These are phyloP conservation scores for Pardalotus punctatus DNA, from an alignment of 2,113 vertebrate genomes.

Conservation along the genomic window DNA sequence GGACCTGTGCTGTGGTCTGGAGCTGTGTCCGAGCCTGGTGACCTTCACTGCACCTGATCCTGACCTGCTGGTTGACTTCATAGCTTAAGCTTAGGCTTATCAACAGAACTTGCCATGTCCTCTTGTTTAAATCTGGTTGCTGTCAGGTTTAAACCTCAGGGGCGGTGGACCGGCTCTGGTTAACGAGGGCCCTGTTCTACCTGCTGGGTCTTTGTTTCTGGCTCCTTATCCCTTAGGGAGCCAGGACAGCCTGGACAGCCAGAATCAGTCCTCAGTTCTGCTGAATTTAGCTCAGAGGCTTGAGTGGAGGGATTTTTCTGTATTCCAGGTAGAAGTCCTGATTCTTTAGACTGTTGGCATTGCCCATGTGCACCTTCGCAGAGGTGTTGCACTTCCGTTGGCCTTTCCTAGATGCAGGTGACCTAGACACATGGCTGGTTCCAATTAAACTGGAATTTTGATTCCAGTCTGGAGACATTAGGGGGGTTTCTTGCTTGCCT, in stretches of 20 bases:
- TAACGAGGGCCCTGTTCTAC: neutral
- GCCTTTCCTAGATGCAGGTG: neutral
- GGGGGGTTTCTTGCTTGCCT: neutral
- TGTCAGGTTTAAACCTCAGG: neutral
- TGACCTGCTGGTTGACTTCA: neutral
- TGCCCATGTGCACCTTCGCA: neutral
- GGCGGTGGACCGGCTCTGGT: neutral
- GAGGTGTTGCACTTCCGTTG: neutral
- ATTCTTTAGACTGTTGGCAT: neutral
- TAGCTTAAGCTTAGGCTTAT: neutral
- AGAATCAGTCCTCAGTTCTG: neutral
- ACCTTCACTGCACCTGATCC: neutral
- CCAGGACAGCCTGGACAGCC: neutral
- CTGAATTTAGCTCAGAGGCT: neutral
- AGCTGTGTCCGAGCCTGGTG: neutral
- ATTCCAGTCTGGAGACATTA: neutral
- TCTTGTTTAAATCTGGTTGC: neutral
- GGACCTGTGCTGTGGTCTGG: neutral
- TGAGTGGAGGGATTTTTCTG: neutral
- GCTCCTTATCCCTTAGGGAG: neutral
- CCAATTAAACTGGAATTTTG: neutral
- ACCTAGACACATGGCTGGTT: neutral
- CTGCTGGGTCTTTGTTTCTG: neutral
- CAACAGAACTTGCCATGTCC: neutral
- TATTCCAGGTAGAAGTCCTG: neutral